Evolutionary conservation across 35 echinoderm and acorn worm species (phyloP), one percentile per base, ranked within the genome.

Genomic region (Chiridota heheva): DNA sequence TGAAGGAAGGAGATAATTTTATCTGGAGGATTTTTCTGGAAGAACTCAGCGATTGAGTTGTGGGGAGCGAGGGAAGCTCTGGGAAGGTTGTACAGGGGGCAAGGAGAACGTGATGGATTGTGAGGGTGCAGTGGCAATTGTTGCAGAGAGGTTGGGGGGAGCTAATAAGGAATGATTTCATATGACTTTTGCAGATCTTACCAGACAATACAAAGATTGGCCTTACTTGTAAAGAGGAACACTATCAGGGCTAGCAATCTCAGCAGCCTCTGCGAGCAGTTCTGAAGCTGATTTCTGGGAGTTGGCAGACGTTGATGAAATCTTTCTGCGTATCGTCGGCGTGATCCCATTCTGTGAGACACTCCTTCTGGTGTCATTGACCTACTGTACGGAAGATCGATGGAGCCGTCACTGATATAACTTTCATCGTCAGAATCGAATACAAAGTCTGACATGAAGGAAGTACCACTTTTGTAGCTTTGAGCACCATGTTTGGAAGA

Each of bases 231-330:
- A 72, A 17, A 82, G 25, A 2, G 78, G 86, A 18, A 90, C 43
- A 51, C 79, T 96, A 39, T 96, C 92, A 28, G 71, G 71, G 39
- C 85, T 88, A 30, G 85, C 83, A 31, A 98, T 98, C 32, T 91
- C 95, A 59, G 84, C 56, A 20, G 95, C 95, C 45, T 98, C 95
- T 44, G 86, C 84, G 45, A 98, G 69, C 7, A 98, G 74, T 44
- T 98, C 89, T 64, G 72, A 78, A 18, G 82, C 90, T 25, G 95
- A 98, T 57, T 86, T 98, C 40, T 78, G 84, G 25, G 95, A 98
- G 12, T 46, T 48, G 7, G 51, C 63, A 13, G 95, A 98, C n/a
- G 48, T 76, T 38, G 90, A 78, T 15, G 85, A 88, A 42, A 49
- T 42, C 37, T 84, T 31, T 41, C 37, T 31, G 78, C 44, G 26